phyloP scores from a whole-genome alignment of 2,113 vertebrate species.

The Psammodynastes pulverulentus region DNA sequence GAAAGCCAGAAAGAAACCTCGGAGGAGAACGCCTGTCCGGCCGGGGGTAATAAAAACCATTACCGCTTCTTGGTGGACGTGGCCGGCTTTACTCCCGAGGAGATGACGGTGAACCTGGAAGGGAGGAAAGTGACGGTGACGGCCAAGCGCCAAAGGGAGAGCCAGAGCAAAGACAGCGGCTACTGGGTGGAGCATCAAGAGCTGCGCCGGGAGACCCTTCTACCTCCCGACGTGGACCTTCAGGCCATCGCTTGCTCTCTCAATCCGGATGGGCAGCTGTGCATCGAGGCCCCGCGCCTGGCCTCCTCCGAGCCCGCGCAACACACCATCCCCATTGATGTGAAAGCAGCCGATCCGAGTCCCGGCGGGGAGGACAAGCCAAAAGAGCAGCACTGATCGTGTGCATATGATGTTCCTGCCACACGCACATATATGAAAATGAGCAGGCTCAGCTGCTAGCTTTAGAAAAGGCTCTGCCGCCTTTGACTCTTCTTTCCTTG shows the following conservation, averaged over 20 bases:
- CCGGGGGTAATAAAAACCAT: accelerated
- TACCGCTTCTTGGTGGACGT: neutral
- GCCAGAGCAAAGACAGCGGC: neutral
- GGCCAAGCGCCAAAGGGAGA: neutral
- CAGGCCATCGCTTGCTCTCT: neutral
- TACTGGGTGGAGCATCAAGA: slow-evolving; percentile 1
- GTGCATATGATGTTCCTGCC: too few species aligned
- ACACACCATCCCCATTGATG: slow-evolving; percentile 4
- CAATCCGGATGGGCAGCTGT: neutral
- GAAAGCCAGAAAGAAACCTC: neutral
- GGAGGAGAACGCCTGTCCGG: neutral
- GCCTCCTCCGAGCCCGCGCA: neutral
- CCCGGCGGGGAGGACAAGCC: neutral
- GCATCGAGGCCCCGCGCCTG: neutral
- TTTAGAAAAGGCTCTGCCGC: neutral
- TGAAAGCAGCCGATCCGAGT: neutral
- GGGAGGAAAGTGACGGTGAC: slow-evolving; percentile 1
- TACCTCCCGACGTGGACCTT: neutral
- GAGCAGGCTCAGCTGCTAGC: neutral
- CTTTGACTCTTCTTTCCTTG: neutral
- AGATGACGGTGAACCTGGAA: slow-evolving; percentile 3
- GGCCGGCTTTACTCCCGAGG: slow-evolving; percentile 3
- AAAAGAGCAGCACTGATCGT: neutral
- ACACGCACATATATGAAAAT: neutral
- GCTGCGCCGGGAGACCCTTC: neutral